Evolutionary conservation across 2,797 vertebrate species (phyloP).

Genomic region (Alca torda): DNA sequence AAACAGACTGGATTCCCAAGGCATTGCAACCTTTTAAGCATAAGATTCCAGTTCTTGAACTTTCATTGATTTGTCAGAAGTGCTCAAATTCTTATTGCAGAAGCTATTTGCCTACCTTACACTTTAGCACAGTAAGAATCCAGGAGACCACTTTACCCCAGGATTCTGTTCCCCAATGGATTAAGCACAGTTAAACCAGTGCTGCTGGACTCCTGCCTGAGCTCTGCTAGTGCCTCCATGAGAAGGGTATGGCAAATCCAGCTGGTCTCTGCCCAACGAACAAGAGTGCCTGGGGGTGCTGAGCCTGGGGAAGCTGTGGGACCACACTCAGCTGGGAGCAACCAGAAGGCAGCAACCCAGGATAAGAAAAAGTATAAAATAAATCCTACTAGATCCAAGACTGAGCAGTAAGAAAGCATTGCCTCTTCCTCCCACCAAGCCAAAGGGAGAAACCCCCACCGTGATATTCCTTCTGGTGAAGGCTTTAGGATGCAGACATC

Average conservation of each 20-base stretch:
- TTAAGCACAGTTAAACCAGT: neutral
- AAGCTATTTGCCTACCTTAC: neutral
- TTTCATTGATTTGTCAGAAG: neutral
- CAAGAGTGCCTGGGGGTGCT: fast-evolving
- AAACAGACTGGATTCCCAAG: neutral
- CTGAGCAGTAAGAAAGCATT: neutral
- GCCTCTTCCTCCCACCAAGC: neutral
- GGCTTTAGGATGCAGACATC: neutral
- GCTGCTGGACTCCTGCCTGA: neutral
- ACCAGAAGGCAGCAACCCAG: neutral
- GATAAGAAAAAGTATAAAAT: neutral
- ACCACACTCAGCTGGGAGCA: neutral
- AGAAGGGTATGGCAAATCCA: neutral
- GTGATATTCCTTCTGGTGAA: neutral
- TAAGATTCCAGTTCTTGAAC: neutral
- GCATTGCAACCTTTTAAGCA: neutral
- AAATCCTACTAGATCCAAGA: neutral
- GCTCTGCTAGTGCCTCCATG: neutral
- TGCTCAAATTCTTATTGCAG: neutral
- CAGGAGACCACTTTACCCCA: neutral
- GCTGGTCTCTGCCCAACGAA: neutral
- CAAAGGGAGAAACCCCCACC: neutral
- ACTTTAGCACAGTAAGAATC: neutral
- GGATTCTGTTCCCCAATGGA: neutral
- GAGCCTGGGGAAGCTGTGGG: neutral